Percentiles rank a stretch among this genome's conserved stretches.
These are phyloP conservation scores for Pseudocheirus occidentalis DNA, from an alignment of 2,797 vertebrate species.

Conservation along the genomic window DNA sequence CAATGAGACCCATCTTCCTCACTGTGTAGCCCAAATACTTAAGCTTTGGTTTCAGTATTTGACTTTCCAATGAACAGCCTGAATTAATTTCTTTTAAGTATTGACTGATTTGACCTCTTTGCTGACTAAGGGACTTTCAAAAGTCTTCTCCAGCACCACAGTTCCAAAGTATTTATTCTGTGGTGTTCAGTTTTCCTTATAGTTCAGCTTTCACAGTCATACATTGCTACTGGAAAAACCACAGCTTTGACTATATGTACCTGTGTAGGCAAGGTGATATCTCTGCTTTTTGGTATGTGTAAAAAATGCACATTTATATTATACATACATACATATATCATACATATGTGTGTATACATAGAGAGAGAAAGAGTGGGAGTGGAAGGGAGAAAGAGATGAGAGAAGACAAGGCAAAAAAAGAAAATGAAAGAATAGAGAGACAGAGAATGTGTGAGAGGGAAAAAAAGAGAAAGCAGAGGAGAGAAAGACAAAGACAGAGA, in stretches of 20 bases:
- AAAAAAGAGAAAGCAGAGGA: neutral
- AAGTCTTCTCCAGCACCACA: neutral
- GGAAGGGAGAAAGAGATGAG: neutral
- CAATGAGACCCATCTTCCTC: neutral
- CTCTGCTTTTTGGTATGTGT: rapidly evolving
- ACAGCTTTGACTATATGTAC: neutral
- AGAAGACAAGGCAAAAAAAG: neutral
- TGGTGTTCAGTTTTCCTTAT: neutral
- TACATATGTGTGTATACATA: too few relatives aligned
- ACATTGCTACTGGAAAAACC: neutral
- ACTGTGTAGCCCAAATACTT: neutral
- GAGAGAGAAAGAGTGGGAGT: rapidly evolving
- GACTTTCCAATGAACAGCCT: neutral
- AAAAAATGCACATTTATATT: too few relatives aligned
- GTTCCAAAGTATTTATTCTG: neutral
- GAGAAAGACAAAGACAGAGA: neutral
- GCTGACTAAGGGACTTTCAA: neutral
- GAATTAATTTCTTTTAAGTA: neutral
- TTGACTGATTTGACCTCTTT: neutral
- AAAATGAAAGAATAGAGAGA: neutral
- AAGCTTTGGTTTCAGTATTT: neutral
- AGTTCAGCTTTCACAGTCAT: neutral
- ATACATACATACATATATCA: neutral
- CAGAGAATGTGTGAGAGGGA: neutral
- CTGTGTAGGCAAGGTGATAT: neutral